A percentile compares a stretch with the other conserved stretches of the same genome.
These are phyloP conservation scores for Charina bottae DNA, from an alignment of 2,113 vertebrate species.

Conservation along the genomic window DNA sequence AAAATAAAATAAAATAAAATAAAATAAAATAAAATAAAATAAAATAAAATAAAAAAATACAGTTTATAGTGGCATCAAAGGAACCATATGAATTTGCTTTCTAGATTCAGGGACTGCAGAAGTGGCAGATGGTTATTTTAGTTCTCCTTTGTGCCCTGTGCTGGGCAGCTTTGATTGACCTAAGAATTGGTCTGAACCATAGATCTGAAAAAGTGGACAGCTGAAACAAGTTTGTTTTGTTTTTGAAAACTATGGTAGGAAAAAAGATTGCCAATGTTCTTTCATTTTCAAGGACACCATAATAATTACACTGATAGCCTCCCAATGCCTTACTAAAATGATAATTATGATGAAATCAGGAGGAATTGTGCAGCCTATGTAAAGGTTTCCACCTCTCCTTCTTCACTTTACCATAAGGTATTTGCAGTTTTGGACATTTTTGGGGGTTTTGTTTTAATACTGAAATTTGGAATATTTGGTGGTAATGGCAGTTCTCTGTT, in stretches of 20 bases:
- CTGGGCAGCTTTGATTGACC: neutral
- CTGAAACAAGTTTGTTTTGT: conserved; percentile 54
- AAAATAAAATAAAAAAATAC: neutral
- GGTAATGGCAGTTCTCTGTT: conserved; percentile 65
- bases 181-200: conserved; percentile 20
- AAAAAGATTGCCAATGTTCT: conserved; percentile 58
- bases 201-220: conserved; percentile 26
- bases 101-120: conserved; percentile 25
- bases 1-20: neutral
- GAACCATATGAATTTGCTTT: conserved; percentile 3
- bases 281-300: conserved; percentile 64
- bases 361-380: conserved; percentile 34
- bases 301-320: neutral
- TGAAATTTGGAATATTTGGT: conserved; percentile 66
- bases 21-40: neutral
- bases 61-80: neutral
- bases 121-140: conserved; percentile 7
- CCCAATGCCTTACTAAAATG: neutral
- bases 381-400: conserved; percentile 70
- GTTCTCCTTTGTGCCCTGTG: conserved; percentile 19
- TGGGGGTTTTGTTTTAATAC: conserved; percentile 59
- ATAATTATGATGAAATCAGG: conserved; percentile 20
- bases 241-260: conserved; percentile 41
- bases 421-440: conserved; percentile 70
- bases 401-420: conserved; percentile 72